A percentile compares a stretch with the other conserved stretches of the same genome.
These are phyloP conservation scores for Stichopus horrens DNA, from an alignment of 53 echinoderm and acorn worm genomes.

Conservation along the genomic window DNA sequence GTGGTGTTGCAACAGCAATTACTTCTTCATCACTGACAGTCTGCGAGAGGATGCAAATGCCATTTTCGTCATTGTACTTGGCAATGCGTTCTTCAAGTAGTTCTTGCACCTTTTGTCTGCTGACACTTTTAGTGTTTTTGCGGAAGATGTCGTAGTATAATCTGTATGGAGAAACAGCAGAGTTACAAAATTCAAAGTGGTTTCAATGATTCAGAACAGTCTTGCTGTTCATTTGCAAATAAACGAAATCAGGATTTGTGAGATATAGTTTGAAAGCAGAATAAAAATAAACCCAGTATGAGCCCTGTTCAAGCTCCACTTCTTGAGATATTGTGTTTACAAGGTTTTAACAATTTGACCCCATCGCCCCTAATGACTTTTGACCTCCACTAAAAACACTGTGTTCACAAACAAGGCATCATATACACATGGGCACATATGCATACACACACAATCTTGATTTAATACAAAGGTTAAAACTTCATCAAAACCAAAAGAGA, in stretches of 20 bases:
- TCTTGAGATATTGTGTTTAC: too few species aligned
- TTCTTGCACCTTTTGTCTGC: constrained; percentile 35
- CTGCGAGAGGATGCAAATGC: constrained; percentile 49
- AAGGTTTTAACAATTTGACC: not conserved
- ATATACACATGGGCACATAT: too few species aligned
- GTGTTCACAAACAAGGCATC: not conserved
- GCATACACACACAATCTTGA: too few species aligned
- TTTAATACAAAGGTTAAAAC: too few species aligned
- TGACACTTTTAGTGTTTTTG: constrained; percentile 25
- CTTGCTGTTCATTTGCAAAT: not conserved
- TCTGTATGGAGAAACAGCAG: constrained; percentile 13
- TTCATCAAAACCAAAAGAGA: too few species aligned
- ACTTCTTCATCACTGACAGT: constrained; percentile 48
- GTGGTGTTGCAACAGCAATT: constrained; percentile 60
- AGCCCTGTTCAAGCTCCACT: too few species aligned
- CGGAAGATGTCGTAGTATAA: constrained; percentile 39
- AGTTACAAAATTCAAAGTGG: not conserved
- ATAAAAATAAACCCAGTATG: too few species aligned
- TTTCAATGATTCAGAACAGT: not conserved
- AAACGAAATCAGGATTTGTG: not conserved
- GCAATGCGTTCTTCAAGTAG: constrained; percentile 51
- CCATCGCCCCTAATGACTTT: not conserved
- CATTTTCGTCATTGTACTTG: constrained; percentile 62
- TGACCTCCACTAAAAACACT: not conserved
- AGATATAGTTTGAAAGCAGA: not conserved